A percentile compares a stretch with the other conserved stretches of the same genome.
phyloP scores from a whole-genome alignment of 2,888 invertebrate species.

The Diarsia brunnea region DNA sequence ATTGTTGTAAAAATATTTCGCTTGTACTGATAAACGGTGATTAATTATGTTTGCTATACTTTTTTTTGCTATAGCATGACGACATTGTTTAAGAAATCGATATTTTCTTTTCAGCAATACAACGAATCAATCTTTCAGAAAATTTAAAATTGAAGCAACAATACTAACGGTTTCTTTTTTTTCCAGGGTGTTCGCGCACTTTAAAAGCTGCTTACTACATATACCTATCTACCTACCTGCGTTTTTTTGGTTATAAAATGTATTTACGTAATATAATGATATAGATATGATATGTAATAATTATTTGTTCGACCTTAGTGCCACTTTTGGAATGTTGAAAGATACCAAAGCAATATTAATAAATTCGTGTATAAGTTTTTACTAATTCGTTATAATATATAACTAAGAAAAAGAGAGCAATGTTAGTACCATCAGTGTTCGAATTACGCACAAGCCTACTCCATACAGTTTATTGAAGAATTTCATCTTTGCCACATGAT shows the following conservation, averaged over 20 bases:
- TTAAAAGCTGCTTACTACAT: constrained; percentile 72
- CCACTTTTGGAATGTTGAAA: constrained; percentile 73
- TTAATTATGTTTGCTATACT: constrained; percentile 28
- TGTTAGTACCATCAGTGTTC: neutral
- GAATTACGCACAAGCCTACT: constrained; percentile 10
- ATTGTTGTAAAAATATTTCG: neutral
- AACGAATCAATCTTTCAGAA: constrained; percentile 10
- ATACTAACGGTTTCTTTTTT: constrained; percentile 63
- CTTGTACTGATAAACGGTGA: constrained; percentile 9
- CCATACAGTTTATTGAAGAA: constrained; percentile 29
- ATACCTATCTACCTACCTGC: constrained; percentile 61
- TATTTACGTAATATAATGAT: constrained; percentile 61
- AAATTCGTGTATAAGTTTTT: constrained; percentile 42
- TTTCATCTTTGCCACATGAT: neutral
- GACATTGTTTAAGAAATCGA: constrained; percentile 20
- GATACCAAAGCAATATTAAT: constrained; percentile 61
- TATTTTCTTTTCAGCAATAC: constrained; percentile 27
- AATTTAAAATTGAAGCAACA: neutral
- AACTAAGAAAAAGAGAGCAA: neutral
- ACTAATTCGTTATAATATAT: constrained; percentile 21
- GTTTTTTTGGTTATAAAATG: constrained; percentile 61
- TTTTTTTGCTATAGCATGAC: constrained; percentile 50
- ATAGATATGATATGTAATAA: constrained; percentile 67
- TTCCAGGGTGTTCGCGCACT: constrained; percentile 84
- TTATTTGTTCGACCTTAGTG: constrained; percentile 73